Percentiles rank a stretch among this genome's conserved stretches.
Conservation (phyloP, 2,797 vertebrate species). For the Propithecus perrieri region DNA sequence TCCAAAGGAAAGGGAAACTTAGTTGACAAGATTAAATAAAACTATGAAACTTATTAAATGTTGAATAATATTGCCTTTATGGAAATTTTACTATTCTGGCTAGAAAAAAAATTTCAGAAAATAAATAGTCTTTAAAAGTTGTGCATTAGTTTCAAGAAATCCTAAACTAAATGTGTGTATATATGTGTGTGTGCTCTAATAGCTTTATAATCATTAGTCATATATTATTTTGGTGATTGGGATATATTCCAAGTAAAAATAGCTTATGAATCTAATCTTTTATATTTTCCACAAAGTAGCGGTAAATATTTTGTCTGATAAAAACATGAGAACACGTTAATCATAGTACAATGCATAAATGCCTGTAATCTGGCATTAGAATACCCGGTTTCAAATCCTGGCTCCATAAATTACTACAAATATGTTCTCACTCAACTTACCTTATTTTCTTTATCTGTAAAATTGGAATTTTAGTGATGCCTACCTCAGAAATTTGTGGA, state of each 20-base stretch:
- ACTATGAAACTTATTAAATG: neutral
- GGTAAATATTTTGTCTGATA: neutral
- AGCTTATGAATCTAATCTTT: neutral
- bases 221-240: neutral
- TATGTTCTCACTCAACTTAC: neutral
- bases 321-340: neutral
- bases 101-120: neutral
- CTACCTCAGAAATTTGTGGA: neutral
- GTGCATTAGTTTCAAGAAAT: neutral
- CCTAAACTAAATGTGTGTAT: neutral
- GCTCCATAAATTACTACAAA: neutral
- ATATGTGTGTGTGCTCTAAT: neutral
- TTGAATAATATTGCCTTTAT: neutral
- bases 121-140: neutral
- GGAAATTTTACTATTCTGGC: neutral
- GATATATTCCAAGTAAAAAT: neutral
- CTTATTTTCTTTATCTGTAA: neutral
- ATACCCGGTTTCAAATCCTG: neutral
- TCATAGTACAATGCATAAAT: neutral
- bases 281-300: neutral
- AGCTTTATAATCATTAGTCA: neutral
- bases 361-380: neutral
- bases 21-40: neutral
- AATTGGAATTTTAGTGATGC: neutral
- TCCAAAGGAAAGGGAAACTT: neutral